phyloP scores from a whole-genome alignment of 2,888 invertebrate species.

The Pterobdella sp. region DNA sequence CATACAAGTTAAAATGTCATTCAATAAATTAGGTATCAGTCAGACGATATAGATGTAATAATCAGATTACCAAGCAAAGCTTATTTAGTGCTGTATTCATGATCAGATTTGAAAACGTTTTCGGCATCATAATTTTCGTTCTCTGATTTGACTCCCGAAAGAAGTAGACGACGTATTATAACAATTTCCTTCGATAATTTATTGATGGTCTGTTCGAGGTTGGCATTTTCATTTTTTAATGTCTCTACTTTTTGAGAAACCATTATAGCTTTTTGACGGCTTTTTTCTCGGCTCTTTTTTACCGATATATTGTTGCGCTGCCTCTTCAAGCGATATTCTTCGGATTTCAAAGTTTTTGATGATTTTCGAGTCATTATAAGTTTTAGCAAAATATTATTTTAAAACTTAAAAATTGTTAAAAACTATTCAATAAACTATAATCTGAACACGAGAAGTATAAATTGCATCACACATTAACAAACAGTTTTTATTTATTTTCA shows the following conservation, averaged over 20 bases:
- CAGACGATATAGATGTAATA: neutral
- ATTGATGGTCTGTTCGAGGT: slow-evolving; percentile 9
- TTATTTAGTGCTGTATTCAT: slow-evolving; percentile 6
- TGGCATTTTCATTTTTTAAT: slow-evolving; percentile 12
- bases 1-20: neutral
- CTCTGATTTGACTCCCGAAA: slow-evolving; percentile 15
- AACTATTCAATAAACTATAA: neutral
- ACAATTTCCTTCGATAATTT: slow-evolving; percentile 16
- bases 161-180: neutral
- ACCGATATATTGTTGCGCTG: slow-evolving; percentile 95
- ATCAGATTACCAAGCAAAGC: neutral
- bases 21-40: neutral
- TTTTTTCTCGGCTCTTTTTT: slow-evolving; percentile 83
- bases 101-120: neutral
- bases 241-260: slow-evolving; percentile 16
- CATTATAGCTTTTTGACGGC: slow-evolving; percentile 53
- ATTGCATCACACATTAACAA: slow-evolving; percentile 18
- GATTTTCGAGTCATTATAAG: slow-evolving; percentile 21
- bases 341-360: slow-evolving; percentile 47
- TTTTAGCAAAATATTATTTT: neutral
- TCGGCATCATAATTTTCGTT: neutral
- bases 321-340: slow-evolving; percentile 80
- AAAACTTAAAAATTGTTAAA: neutral
- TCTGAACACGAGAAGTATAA: neutral
- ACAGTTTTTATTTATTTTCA: slow-evolving; percentile 2